phyloP scores from a whole-genome alignment of 2,113 vertebrate genomes.

The Callopanchax toddi region DNA sequence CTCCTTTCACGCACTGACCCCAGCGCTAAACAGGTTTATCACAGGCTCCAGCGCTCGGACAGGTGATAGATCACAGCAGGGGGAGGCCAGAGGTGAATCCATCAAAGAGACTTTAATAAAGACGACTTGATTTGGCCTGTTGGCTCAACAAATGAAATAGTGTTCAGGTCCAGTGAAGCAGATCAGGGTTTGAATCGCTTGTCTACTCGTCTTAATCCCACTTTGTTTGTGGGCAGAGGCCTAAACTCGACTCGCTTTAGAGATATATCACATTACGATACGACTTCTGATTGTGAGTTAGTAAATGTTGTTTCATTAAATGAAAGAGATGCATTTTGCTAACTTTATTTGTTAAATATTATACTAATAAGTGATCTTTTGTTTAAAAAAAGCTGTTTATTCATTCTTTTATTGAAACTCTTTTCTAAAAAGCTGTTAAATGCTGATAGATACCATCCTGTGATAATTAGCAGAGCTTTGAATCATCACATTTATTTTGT shows the following conservation, averaged over 20 bases:
- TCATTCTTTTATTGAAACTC: too few relatives aligned
- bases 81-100: slow-evolving; percentile 67
- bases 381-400: too few relatives aligned
- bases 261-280: too few relatives aligned
- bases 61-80: slow-evolving; percentile 71
- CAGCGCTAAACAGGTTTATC: slow-evolving; percentile 74
- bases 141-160: slow-evolving; percentile 69
- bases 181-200: slow-evolving; percentile 24
- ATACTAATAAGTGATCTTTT: too few relatives aligned
- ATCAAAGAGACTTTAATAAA: slow-evolving; percentile 76
- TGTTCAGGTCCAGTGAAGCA: slow-evolving; percentile 69
- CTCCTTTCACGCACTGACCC: slow-evolving; percentile 48
- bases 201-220: slow-evolving; percentile 25
- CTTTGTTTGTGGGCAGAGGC: slow-evolving; percentile 52
- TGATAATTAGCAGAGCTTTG: too few relatives aligned
- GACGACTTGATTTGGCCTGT: slow-evolving; percentile 69
- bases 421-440: too few relatives aligned
- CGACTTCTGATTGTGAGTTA: neutral
- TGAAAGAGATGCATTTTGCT: too few relatives aligned
- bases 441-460: too few relatives aligned
- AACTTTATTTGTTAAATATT: too few relatives aligned
- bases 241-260: slow-evolving; percentile 10
- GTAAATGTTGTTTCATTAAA: neutral
- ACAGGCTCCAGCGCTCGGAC: slow-evolving; percentile 67
- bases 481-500: too few relatives aligned